Conservation (phyloP, 2,113 vertebrate species). For the Gobiocypris rarus region DNA sequence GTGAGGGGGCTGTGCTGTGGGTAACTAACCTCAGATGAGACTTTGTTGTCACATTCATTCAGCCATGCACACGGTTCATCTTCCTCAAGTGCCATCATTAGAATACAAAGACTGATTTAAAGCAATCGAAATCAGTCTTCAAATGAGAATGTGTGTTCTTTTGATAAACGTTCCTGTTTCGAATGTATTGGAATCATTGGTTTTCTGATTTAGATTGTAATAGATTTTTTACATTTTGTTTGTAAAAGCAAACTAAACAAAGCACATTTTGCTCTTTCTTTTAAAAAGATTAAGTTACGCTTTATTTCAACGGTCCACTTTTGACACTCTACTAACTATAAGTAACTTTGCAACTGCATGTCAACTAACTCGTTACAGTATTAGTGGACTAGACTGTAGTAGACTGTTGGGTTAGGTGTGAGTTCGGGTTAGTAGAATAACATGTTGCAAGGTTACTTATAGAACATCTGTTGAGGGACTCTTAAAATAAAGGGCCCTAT, state of each 20-base stretch:
- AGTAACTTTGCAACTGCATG: no score
- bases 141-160: neutral
- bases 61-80: conserved; percentile 63
- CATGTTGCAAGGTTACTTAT: no score
- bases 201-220: no score
- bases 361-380: no score
- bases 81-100: conserved; percentile 55
- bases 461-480: no score
- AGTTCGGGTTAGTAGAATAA: no score
- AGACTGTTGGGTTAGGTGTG: no score
- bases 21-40: conserved; percentile 25
- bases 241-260: neutral
- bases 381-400: no score
- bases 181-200: neutral
- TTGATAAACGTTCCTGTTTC: neutral
- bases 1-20: neutral
- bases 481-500: neutral
- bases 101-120: conserved; percentile 39
- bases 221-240: neutral
- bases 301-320: no score
- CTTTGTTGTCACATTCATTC: conserved; percentile 37
- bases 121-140: conserved; percentile 30
- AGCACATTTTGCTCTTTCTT: neutral
- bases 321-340: no score
- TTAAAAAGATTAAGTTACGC: neutral